Evolutionary conservation across 2,888 invertebrate genomes (phyloP).

Genomic region (Nephrotoma appendiculata): DNA sequence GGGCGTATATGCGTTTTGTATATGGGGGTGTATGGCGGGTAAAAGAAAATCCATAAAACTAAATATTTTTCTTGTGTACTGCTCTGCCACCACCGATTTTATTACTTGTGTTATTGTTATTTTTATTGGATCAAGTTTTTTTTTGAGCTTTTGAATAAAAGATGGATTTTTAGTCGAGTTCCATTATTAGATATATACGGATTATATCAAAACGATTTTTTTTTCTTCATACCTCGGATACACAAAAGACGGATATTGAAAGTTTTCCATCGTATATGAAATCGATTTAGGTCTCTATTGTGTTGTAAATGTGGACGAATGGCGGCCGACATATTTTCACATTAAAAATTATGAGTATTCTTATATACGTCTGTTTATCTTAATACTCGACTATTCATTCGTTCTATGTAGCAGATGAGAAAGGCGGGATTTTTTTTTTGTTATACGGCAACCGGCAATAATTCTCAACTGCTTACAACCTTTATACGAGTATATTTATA

Average conservation of each 20-base stretch:
- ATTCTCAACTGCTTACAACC: background rate
- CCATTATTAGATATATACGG: background rate
- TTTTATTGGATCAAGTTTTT: background rate
- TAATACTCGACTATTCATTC: background rate
- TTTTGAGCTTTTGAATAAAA: background rate
- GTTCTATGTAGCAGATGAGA: background rate
- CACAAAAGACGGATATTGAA: background rate
- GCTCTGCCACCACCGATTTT: background rate
- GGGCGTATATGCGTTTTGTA: background rate
- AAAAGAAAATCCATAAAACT: background rate
- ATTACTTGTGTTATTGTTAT: background rate
- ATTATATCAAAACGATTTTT: background rate
- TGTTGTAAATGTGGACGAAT: background rate
- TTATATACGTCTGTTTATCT: background rate
- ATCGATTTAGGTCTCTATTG: background rate
- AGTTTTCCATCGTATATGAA: background rate
- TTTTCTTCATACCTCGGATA: background rate
- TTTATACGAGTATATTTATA: background rate
- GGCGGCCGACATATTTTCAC: background rate
- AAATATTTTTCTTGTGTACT: background rate
- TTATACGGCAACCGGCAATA: background rate
- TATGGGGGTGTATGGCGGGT: background rate
- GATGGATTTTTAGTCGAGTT: background rate
- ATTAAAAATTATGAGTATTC: background rate
- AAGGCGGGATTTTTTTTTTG: background rate